Percentiles rank a stretch among this genome's conserved stretches.
These are phyloP conservation scores for Heterodera filipjevi DNA, from an alignment of 2,888 invertebrate species.

Conservation along the genomic window DNA sequence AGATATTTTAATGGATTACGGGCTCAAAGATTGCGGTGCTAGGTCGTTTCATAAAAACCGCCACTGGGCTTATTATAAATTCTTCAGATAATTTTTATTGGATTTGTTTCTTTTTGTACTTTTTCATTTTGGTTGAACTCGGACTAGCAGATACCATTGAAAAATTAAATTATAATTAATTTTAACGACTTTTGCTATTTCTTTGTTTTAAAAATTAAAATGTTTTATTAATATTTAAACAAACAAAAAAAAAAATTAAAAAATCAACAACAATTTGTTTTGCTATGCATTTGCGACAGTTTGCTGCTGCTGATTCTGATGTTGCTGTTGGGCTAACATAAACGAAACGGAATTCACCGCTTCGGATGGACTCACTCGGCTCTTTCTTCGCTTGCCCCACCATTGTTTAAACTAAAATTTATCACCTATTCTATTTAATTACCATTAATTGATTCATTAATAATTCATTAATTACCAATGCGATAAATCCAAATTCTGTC, in stretches of 20 bases:
- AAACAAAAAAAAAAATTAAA: not conserved
- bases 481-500: slow-evolving; percentile 3
- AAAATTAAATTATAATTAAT: no score
- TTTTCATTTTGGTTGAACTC: no score
- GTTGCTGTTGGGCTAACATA: slow-evolving; percentile 22
- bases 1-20: no score
- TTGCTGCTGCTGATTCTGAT: no score
- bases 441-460: not conserved
- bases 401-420: slow-evolving; percentile 9
- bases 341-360: slow-evolving; percentile 38
- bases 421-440: no score
- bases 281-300: not conserved
- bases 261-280: not conserved
- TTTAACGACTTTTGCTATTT: no score
- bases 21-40: no score
- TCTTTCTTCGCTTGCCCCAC: slow-evolving; percentile 29
- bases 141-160: no score
- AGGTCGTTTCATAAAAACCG: no score
- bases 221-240: not conserved
- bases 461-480: slow-evolving; percentile 16
- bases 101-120: no score
- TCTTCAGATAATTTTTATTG: no score
- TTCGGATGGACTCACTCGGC: slow-evolving; percentile 33
- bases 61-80: no score
- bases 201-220: slow-evolving; percentile 15